phyloP scores from a whole-genome alignment of 2,888 invertebrate genomes.

The Agrotis puta region DNA sequence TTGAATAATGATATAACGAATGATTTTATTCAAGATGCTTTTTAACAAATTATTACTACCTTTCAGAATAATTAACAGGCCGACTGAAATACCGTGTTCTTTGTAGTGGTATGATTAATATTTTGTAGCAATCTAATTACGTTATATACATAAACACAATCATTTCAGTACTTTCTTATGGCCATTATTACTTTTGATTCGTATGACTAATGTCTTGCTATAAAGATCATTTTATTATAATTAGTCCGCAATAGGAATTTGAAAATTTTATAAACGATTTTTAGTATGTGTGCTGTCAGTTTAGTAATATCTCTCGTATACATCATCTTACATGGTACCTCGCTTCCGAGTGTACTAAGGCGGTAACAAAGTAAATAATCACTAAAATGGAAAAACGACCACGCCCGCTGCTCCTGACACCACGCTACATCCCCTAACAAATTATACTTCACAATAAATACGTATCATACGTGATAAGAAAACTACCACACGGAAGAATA shows the following conservation, averaged over 20 bases:
- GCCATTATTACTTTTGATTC: neutral
- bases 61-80: neutral
- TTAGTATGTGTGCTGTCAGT: conserved; percentile 6
- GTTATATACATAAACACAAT: neutral
- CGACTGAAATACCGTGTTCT: neutral
- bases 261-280: conserved; percentile 5
- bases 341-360: conserved; percentile 49
- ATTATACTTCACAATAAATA: conserved; percentile 47
- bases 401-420: neutral
- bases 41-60: neutral
- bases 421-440: conserved; percentile 21
- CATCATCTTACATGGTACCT: conserved; percentile 51
- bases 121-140: too few relatives aligned
- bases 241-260: neutral
- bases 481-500: conserved; percentile 28
- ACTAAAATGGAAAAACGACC: conserved; percentile 10
- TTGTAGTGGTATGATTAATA: neutral
- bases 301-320: conserved; percentile 31
- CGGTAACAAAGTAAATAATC: conserved; percentile 56
- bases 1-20: too few relatives aligned
- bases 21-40: too few relatives aligned
- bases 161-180: neutral
- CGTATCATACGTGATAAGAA: conserved; percentile 49
- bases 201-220: neutral
- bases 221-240: too few relatives aligned